A percentile compares a stretch with the other conserved stretches of the same genome.
These are phyloP conservation scores for Propithecus coquereli DNA, from an alignment of 2,113 vertebrate genomes.

Conservation along the genomic window DNA sequence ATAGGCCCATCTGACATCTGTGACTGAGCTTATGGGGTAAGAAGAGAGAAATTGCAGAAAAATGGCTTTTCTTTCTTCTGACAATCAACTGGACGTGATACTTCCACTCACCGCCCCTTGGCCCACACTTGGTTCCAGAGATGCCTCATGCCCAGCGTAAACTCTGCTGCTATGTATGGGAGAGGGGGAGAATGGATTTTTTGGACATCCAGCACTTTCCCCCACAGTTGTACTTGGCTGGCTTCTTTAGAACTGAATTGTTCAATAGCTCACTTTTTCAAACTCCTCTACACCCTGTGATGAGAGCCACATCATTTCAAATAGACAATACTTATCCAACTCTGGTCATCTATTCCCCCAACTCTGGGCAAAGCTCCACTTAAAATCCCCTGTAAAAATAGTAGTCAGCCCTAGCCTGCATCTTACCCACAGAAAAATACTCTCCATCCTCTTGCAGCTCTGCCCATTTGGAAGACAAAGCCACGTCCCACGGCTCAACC, in stretches of 20 bases:
- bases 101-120: not conserved
- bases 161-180: not conserved
- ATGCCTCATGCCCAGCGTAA: accelerated
- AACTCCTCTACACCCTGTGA: not conserved
- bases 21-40: not conserved
- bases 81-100: too few relatives aligned
- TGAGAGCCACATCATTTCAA: not conserved
- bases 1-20: not conserved
- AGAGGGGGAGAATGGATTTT: not conserved
- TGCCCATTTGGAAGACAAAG: not conserved
- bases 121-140: not conserved
- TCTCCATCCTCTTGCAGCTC: not conserved
- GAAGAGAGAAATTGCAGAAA: not conserved
- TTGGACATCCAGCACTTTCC: not conserved
- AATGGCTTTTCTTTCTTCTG: not conserved
- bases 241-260: not conserved
- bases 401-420: not conserved
- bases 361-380: not conserved
- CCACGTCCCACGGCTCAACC: not conserved
- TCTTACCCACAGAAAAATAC: not conserved
- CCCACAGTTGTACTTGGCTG: not conserved
- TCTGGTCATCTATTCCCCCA: not conserved
- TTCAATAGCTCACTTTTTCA: not conserved
- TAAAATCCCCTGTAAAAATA: not conserved
- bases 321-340: not conserved